Conservation (phyloP, 2,888 invertebrate species). For the Phyto melanocephala region DNA sequence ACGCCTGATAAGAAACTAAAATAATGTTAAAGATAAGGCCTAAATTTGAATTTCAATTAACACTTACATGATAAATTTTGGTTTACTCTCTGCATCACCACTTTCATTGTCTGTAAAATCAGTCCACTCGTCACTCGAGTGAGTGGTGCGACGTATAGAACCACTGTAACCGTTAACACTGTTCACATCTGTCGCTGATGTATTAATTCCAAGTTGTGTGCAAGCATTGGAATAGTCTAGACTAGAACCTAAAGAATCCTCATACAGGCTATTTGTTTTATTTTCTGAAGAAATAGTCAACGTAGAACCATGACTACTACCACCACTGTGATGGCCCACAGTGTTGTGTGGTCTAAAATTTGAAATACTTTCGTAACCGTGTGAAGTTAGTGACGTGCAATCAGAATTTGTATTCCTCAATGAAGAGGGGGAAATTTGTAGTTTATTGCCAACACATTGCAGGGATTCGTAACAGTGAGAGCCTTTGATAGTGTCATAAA, state of each 20-base stretch:
- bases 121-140: constrained; percentile 78
- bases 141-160: constrained; percentile 72
- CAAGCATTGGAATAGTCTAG: constrained; percentile 36
- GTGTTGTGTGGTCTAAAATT: constrained; percentile 68
- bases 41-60: too few relatives aligned
- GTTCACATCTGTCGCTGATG: constrained; percentile 64
- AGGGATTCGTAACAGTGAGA: constrained; percentile 77
- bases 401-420: constrained; percentile 66
- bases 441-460: constrained; percentile 56
- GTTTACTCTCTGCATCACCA: constrained; percentile 59
- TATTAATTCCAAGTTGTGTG: constrained; percentile 41
- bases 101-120: constrained; percentile 76
- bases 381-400: constrained; percentile 75
- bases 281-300: constrained; percentile 78
- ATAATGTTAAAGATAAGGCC: not conserved
- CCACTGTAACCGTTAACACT: constrained; percentile 59
- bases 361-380: constrained; percentile 78
- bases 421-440: constrained; percentile 32
- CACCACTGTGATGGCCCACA: constrained; percentile 60
- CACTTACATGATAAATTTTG: constrained; percentile 78
- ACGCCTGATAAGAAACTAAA: constrained; percentile 19
- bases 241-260: constrained; percentile 67
- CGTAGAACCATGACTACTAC: constrained; percentile 76
- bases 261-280: constrained; percentile 78
- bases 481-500: constrained; percentile 83